Evolutionary conservation across 2,113 vertebrate species (phyloP).

Genomic region (Labeo rohita): DNA sequence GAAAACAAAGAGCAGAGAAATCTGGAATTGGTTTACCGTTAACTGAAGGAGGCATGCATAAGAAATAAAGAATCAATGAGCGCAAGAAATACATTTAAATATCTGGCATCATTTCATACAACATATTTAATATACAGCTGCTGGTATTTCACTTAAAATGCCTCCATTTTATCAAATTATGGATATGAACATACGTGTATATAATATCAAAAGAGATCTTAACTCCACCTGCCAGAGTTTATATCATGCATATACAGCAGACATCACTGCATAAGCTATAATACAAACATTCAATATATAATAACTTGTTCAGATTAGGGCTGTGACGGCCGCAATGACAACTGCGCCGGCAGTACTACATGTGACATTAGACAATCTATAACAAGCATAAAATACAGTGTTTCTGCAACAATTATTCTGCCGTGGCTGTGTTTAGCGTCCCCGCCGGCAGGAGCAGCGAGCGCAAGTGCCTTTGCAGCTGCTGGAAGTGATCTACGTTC

Average conservation of each 20-base stretch:
- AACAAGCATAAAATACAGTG: too few relatives aligned
- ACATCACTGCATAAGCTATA: background rate
- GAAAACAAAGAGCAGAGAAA: conserved; percentile 62
- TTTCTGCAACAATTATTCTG: too few relatives aligned
- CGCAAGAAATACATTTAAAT: conserved; percentile 62
- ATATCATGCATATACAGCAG: background rate
- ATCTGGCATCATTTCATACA: conserved; percentile 34
- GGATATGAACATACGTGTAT: background rate
- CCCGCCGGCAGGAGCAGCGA: too few relatives aligned
- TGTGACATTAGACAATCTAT: too few relatives aligned
- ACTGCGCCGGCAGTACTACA: too few relatives aligned
- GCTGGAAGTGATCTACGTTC: too few relatives aligned
- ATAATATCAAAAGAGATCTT: background rate
- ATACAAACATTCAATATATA: background rate
- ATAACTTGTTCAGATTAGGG: too few relatives aligned
- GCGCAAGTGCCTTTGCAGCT: too few relatives aligned
- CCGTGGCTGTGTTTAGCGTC: too few relatives aligned
- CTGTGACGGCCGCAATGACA: too few relatives aligned
- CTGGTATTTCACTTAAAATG: background rate
- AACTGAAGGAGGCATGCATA: conserved; percentile 78
- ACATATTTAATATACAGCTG: background rate
- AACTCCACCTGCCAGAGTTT: background rate
- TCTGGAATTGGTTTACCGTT: conserved; percentile 78
- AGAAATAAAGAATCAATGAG: conserved; percentile 66
- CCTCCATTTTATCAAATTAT: background rate